Evolutionary conservation across 2,797 vertebrate species (phyloP).

Genomic region (Alcedo atthis): DNA sequence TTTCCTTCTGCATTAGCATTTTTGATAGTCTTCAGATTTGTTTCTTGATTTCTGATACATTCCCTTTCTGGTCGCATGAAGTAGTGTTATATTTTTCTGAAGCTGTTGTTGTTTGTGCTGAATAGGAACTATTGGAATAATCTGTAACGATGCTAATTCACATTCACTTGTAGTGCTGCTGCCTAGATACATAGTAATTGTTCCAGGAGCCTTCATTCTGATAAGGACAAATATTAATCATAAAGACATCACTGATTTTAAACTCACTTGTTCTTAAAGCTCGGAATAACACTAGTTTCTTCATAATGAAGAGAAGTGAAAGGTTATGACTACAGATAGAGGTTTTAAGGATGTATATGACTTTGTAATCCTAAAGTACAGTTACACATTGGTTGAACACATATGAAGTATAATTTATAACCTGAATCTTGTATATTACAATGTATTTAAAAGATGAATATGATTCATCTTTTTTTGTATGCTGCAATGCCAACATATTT

Average conservation of each 20-base stretch:
- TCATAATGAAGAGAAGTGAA: not conserved
- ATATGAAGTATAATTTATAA: not conserved
- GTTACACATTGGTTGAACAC: not conserved
- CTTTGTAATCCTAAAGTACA: not conserved
- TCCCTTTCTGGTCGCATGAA: not conserved
- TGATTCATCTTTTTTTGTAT: not conserved
- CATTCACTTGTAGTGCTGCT: slow-evolving; percentile 13
- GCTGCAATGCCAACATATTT: not conserved
- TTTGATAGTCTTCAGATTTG: not conserved
- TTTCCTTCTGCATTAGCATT: not conserved
- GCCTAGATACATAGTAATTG: slow-evolving; percentile 40
- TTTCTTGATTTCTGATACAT: not conserved
- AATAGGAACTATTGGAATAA: slow-evolving; percentile 36
- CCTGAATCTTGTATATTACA: not conserved
- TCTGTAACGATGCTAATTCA: slow-evolving; percentile 34
- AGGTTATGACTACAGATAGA: not conserved
- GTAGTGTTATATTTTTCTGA: not conserved
- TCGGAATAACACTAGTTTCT: not conserved
- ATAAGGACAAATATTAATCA: not conserved
- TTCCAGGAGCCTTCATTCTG: slow-evolving; percentile 13
- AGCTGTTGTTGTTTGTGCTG: slow-evolving; percentile 27
- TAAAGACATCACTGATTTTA: not conserved
- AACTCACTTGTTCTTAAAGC: not conserved
- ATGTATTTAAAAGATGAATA: not conserved
- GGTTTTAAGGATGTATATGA: not conserved